phyloP scores from a whole-genome alignment of 2,888 invertebrate species.

The Synanthedon formicaeformis region DNA sequence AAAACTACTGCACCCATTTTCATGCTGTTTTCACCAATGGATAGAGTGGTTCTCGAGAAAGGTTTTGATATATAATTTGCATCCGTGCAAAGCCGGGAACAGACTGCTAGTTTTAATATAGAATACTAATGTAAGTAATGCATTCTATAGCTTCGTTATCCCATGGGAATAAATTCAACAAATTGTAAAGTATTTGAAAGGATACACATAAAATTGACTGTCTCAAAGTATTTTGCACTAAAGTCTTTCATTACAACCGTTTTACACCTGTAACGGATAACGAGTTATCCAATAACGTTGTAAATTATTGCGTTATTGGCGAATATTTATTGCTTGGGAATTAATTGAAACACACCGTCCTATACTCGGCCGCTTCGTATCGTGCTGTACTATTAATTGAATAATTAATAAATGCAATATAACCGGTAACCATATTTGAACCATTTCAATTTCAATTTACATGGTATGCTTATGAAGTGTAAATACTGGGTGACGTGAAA shows the following conservation, averaged over 20 bases:
- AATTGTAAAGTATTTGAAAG: neutral
- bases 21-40: too few species aligned
- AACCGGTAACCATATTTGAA: constrained; percentile 8
- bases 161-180: neutral
- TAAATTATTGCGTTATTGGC: constrained; percentile 30
- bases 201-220: neutral
- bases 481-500: neutral
- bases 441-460: constrained; percentile 14
- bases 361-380: constrained; percentile 10
- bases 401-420: constrained; percentile 24
- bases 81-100: too few species aligned
- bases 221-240: constrained; percentile 7
- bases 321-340: constrained; percentile 32
- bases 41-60: too few species aligned
- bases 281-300: constrained; percentile 24
- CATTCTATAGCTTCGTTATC: too few species aligned
- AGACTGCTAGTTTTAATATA: too few species aligned
- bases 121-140: too few species aligned
- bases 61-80: too few species aligned
- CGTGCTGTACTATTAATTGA: constrained; percentile 16
- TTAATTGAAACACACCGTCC: constrained; percentile 36
- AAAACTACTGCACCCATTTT: too few species aligned
- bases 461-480: neutral
- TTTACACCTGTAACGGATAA: constrained; percentile 20
- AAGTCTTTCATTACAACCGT: constrained; percentile 20